Base-by-base conservation (phyloP, 2,888 invertebrate genomes). In the Eupeodes luniger region DNA sequence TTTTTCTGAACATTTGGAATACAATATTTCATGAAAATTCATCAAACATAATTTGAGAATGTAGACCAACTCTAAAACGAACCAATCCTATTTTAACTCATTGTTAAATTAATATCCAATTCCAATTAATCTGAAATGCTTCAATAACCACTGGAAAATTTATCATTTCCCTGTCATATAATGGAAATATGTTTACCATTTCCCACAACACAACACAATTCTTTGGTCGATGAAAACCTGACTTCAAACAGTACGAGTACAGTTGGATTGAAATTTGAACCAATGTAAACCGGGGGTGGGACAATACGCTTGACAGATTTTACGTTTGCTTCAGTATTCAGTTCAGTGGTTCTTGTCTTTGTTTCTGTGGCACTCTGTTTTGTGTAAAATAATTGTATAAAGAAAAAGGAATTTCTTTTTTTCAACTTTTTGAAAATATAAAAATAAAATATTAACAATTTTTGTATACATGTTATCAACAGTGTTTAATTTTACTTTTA, bases 311-410 rank as follows among this genome's bases (percentile, higher is more conserved):
- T 86, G 85, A 86, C 85, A 86, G 86, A 67, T 86, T 82, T 79
- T 79, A 77, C 74, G 69, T 75, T 44, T 66, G 49, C 47, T 49
- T 86, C 69, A 77, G 78, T 79, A 19, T 49, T 86, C 69, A 77
- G 78, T 79, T 78, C 85, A 82, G 85, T 86, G 72, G 77, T 79
- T 74, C 69, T 82, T 86, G 82, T 67, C 81, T 85, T 64, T 51
- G 75, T 55, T 81, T 85, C 64, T 81, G 27, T 27, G 76, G 66
- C 75, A 67, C 55, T 77, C 77, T 74, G 78, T 82, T 72, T 76
- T 85, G 74, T 77, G 78, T 67, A 77, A 51, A 82, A n/a, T 62
- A 12, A 62, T 57, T 44, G 27, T 11, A 62, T 64, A 75, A 44
- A 76, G 19, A 36, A 62, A 14, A 53, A 36, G 36, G 27, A 51